These are phyloP conservation scores for Ellobium chinense DNA, from an alignment of 2,888 invertebrate species.

Conservation along the genomic window DNA sequence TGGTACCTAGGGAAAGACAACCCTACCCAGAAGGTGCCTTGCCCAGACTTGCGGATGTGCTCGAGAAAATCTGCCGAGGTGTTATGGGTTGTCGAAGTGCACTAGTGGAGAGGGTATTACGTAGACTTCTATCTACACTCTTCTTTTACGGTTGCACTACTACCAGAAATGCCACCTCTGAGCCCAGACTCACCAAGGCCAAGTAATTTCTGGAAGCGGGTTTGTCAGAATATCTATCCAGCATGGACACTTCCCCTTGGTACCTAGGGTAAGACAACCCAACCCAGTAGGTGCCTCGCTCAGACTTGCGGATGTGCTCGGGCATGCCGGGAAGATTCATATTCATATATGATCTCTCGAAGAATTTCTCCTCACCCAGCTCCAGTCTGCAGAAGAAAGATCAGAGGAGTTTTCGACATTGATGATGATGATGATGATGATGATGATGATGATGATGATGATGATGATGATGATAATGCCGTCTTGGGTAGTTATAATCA, in stretches of 20 bases:
- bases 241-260: slow-evolving; percentile 14
- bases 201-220: slow-evolving; percentile 30
- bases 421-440: slow-evolving; percentile 17
- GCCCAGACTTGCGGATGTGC: slow-evolving; percentile 23
- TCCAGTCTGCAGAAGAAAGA: background rate
- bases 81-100: no score
- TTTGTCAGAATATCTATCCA: slow-evolving; percentile 25
- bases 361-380: background rate
- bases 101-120: no score
- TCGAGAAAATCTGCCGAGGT: slow-evolving; percentile 37
- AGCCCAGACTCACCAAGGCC: slow-evolving; percentile 28
- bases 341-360: slow-evolving; percentile 1
- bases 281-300: slow-evolving; percentile 33
- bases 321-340: slow-evolving; percentile 42
- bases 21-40: slow-evolving; percentile 37
- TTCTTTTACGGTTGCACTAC: no score
- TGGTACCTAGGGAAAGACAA: slow-evolving; percentile 25
- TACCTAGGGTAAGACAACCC: slow-evolving; percentile 30
- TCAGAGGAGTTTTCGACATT: no score
- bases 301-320: slow-evolving; percentile 29
- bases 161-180: no score
- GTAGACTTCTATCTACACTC: no score
- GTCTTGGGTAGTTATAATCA: no score
- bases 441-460: slow-evolving; percentile 19
- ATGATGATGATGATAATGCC: slow-evolving; percentile 11